phyloP scores from a whole-genome alignment of 1,140 invertebrate species.

The Nylanderia fulva region DNA sequence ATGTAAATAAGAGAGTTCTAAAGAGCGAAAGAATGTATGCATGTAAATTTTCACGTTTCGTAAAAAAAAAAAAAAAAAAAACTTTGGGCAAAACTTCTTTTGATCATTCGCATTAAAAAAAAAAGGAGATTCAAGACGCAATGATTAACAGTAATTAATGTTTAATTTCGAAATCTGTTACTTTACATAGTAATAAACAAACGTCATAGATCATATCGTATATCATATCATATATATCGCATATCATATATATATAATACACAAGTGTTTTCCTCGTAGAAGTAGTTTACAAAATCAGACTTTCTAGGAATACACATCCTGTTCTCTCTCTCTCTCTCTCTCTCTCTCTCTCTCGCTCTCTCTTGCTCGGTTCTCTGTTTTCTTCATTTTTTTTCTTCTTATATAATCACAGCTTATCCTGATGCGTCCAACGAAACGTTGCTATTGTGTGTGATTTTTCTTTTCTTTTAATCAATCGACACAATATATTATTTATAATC shows the following conservation, averaged over 20 bases:
- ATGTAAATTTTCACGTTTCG: constrained; percentile 14
- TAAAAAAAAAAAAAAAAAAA: no score
- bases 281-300: constrained; percentile 85
- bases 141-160: constrained; percentile 84
- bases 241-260: constrained; percentile 79
- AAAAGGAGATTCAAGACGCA: constrained; percentile 2
- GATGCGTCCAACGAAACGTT: constrained; percentile 52
- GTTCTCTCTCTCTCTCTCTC: no score
- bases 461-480: constrained; percentile 20
- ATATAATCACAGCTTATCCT: constrained; percentile 78
- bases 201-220: constrained; percentile 83
- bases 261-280: constrained; percentile 80
- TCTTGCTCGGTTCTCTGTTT: constrained; percentile 45
- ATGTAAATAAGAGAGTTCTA: no score
- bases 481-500: no score
- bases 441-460: constrained; percentile 38
- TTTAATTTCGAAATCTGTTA: constrained; percentile 85
- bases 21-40: no score
- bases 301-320: constrained; percentile 81
- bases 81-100: no score
- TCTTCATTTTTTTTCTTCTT: constrained; percentile 60
- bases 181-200: constrained; percentile 85
- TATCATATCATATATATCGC: constrained; percentile 56
- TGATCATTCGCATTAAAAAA: background rate
- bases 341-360: no score